phyloP scores from a whole-genome alignment of 2,797 vertebrate genomes.

The Acipenser oxyrinchus region DNA sequence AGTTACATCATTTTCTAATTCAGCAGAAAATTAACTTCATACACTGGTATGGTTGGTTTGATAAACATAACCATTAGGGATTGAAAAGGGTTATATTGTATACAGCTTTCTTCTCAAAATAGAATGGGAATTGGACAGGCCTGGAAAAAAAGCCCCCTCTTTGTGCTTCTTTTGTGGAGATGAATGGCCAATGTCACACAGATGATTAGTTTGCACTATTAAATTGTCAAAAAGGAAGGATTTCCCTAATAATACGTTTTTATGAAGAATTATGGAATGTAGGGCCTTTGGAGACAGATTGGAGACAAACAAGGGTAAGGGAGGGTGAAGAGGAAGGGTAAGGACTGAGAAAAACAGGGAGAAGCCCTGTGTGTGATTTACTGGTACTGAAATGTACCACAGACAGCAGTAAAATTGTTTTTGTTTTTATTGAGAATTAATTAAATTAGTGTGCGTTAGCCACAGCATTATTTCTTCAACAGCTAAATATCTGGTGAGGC shows the following conservation, averaged over 20 bases:
- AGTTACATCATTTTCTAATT: conserved; percentile 68
- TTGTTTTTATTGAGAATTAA: no score
- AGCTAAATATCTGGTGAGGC: no score
- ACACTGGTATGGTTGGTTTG: conserved; percentile 77
- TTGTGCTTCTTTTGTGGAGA: conserved; percentile 78
- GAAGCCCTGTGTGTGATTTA: conserved; percentile 51
- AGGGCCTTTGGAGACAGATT: conserved; percentile 54
- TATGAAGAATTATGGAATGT: conserved; percentile 73
- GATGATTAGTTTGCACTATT: conserved; percentile 92
- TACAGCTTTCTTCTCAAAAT: conserved; percentile 68
- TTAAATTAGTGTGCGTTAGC: no score
- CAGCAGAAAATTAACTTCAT: conserved; percentile 78
- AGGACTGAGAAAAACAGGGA: conserved; percentile 25
- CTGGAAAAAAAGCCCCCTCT: conserved; percentile 69
- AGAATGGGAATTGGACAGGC: conserved; percentile 72
- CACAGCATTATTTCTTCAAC: no score
- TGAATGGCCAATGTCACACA: conserved; percentile 85
- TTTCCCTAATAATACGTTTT: conserved; percentile 75
- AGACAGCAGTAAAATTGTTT: no score
- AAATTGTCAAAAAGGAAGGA: conserved; percentile 87
- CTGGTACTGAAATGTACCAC: no score
- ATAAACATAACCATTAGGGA: conserved; percentile 85
- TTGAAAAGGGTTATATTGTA: conserved; percentile 87
- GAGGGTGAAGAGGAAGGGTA: conserved; percentile 31
- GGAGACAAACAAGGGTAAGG: conserved; percentile 44